These are phyloP conservation scores for Anticlea derivata DNA, from an alignment of 2,888 invertebrate species.

Conservation along the genomic window DNA sequence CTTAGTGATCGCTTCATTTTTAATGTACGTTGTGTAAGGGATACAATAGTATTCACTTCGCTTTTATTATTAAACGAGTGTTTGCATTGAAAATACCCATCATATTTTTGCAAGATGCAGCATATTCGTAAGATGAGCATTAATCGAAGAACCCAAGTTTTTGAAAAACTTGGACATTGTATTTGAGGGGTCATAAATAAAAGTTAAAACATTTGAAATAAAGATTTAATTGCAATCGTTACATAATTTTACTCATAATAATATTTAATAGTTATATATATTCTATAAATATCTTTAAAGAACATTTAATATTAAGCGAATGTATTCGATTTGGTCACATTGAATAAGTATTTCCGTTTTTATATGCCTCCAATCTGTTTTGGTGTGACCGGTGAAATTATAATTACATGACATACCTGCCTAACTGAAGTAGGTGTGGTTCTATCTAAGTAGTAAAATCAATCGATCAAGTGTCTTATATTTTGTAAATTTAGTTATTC, in stretches of 20 bases:
- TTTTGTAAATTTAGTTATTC: no score
- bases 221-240: constrained; percentile 83
- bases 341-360: constrained; percentile 44
- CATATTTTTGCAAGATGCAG: no score
- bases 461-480: no score
- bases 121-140: no score
- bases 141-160: no score
- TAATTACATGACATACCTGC: constrained; percentile 1
- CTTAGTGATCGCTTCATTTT: background rate
- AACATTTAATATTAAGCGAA: constrained; percentile 82
- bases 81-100: no score
- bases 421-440: background rate
- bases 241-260: constrained; percentile 81
- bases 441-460: no score
- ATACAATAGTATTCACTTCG: no score
- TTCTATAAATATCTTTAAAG: constrained; percentile 82
- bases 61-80: no score
- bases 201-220: constrained; percentile 71
- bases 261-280: constrained; percentile 79
- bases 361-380: constrained; percentile 40
- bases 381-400: constrained; percentile 11
- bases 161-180: no score
- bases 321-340: constrained; percentile 83
- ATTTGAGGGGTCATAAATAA: constrained; percentile 30
- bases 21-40: background rate